Conservation (phyloP, 92 coral and sea anemone genomes). For the Palythoa grandis region DNA sequence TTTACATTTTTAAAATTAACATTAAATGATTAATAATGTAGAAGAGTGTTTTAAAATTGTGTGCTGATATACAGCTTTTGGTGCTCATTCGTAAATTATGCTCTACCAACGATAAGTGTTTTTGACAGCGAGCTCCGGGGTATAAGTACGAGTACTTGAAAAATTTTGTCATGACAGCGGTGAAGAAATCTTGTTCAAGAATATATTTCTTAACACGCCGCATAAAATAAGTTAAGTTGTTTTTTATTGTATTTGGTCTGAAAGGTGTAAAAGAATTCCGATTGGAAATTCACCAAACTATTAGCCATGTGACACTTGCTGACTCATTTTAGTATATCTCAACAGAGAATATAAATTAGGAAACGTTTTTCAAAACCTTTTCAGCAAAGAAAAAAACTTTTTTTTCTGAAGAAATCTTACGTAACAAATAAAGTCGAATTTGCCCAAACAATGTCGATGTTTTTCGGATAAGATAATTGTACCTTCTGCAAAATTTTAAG, state of each 20-base stretch:
- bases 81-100: not conserved
- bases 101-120: not conserved
- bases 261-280: not conserved
- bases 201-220: not conserved
- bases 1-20: not conserved
- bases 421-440: not conserved
- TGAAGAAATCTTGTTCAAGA: not conserved
- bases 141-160: not conserved
- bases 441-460: not conserved
- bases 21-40: constrained; percentile 1
- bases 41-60: not conserved
- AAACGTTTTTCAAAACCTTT: not conserved
- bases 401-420: not conserved
- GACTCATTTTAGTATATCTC: not conserved
- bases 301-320: not conserved
- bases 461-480: not conserved
- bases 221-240: not conserved
- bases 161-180: not conserved
- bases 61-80: not conserved
- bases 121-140: not conserved
- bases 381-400: not conserved
- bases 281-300: not conserved
- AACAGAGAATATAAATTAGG: constrained; percentile 1
- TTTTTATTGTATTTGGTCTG: not conserved
- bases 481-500: not conserved